Evolutionary conservation across 2,888 invertebrate species (phyloP).

Genomic region (Ophioninae sp.): DNA sequence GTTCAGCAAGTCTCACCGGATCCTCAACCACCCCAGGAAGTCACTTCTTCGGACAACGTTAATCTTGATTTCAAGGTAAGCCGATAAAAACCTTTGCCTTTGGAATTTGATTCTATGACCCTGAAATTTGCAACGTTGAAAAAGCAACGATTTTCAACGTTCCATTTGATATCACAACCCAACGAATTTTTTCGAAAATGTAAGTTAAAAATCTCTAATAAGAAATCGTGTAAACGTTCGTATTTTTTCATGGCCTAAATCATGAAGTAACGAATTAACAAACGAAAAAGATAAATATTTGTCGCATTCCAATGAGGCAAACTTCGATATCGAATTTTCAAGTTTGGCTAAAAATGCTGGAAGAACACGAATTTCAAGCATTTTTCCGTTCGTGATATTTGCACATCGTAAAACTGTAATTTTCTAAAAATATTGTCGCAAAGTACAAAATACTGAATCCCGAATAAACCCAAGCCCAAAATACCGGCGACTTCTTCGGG

Average conservation of each 20-base stretch:
- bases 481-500: not conserved
- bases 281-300: not conserved
- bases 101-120: too few species aligned
- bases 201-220: too few species aligned
- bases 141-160: too few species aligned
- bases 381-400: not conserved
- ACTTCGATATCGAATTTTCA: not conserved
- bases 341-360: too few species aligned
- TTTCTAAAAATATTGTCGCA: not conserved
- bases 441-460: too few species aligned
- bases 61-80: slow-evolving; percentile 78
- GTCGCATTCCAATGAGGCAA: not conserved
- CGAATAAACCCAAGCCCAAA: not conserved
- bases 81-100: not conserved
- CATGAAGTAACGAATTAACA: not conserved
- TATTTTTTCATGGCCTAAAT: too few species aligned
- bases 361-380: too few species aligned
- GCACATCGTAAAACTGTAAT: not conserved
- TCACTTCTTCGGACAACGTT: slow-evolving; percentile 77
- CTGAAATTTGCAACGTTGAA: too few species aligned
- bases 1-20: slow-evolving; percentile 76
- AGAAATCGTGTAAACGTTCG: too few species aligned
- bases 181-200: too few species aligned
- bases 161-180: too few species aligned
- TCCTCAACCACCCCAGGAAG: slow-evolving; percentile 79